phyloP scores from a whole-genome alignment of 2,797 vertebrate genomes.

The Taeniopygia guttata region DNA sequence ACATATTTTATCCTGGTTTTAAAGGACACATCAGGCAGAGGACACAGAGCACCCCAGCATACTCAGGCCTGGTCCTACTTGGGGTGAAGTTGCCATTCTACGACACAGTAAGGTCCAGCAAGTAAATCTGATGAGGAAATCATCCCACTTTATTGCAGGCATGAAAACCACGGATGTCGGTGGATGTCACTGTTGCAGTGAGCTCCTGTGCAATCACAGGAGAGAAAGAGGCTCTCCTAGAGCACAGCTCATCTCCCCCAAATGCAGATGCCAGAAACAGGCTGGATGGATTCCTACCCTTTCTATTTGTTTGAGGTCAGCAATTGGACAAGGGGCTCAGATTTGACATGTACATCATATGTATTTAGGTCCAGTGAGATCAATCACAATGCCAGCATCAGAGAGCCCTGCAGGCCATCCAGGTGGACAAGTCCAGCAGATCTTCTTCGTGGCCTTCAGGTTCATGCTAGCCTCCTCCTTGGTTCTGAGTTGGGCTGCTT shows the following conservation, averaged over 20 bases:
- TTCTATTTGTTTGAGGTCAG: background rate
- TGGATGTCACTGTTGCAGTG: background rate
- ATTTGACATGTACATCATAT: background rate
- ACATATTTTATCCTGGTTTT: background rate
- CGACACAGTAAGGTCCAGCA: background rate
- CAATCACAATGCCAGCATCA: background rate
- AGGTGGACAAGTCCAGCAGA: background rate
- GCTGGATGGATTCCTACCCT: background rate
- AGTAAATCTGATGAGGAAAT: background rate
- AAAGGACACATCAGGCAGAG: background rate
- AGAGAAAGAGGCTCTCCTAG: background rate
- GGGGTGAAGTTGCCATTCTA: background rate
- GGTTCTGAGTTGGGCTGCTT: background rate
- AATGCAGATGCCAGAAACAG: background rate
- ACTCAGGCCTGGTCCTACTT: rapidly evolving
- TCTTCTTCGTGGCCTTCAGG: background rate
- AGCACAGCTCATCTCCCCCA: background rate
- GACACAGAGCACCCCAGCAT: background rate
- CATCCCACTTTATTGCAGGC: background rate
- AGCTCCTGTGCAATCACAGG: background rate
- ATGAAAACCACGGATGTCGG: background rate
- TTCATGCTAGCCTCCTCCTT: background rate
- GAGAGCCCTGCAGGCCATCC: background rate
- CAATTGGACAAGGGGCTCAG: background rate
- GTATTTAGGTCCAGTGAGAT: background rate